A percentile compares a stretch with the other conserved stretches of the same genome.
Evolutionary conservation across 1,140 invertebrate species (phyloP).

Genomic region (Diachasma alloeum): DNA sequence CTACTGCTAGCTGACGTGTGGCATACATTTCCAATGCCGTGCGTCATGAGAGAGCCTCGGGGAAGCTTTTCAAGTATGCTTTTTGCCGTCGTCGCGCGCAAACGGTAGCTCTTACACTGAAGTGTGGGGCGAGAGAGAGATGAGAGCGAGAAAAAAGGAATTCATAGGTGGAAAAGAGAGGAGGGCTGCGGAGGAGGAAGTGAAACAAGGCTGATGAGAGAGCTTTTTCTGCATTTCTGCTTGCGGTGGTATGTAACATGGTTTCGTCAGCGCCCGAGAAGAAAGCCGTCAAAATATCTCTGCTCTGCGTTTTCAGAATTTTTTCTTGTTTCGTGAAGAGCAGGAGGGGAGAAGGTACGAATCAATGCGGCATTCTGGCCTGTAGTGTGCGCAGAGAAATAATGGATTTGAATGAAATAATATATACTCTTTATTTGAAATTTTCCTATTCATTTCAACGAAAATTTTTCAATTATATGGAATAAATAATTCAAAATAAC

Average conservation of each 20-base stretch:
- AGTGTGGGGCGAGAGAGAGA: not conserved
- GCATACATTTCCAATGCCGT: not conserved
- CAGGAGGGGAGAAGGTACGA: no score
- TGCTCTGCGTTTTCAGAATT: no score
- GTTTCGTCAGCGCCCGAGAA: conserved; percentile 34
- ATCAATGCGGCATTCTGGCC: no score
- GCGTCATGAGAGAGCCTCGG: conserved; percentile 15
- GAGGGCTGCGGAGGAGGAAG: not conserved
- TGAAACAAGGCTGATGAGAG: conserved; percentile 28
- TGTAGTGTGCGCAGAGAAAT: no score
- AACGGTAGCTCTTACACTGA: conserved; percentile 25
- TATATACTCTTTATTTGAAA: no score
- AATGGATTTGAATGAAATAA: no score
- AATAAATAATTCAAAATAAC: no score
- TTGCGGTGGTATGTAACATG: conserved; percentile 44
- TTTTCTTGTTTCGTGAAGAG: no score
- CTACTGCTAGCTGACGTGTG: conserved; percentile 19
- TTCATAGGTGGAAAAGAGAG: not conserved
- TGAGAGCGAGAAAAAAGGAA: not conserved
- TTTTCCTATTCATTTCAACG: no score
- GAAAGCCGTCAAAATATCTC: no score
- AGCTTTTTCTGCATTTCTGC: conserved; percentile 56
- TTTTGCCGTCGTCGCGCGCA: conserved; percentile 42
- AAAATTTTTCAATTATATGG: no score
- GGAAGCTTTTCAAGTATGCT: conserved; percentile 41